Conservation (phyloP, 2,797 vertebrate species). For the Remorina albescens region DNA sequence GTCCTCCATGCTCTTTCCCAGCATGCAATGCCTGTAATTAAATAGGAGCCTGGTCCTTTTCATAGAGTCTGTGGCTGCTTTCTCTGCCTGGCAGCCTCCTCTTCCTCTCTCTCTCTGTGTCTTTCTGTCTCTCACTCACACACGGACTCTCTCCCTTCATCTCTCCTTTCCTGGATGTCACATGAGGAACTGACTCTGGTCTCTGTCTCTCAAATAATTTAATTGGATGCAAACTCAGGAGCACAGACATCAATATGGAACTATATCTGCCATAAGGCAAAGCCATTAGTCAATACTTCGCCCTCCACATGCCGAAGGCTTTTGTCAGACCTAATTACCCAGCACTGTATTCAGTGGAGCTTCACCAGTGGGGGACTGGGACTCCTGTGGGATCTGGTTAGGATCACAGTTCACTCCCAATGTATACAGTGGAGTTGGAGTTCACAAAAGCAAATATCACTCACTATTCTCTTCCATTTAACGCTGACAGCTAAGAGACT, state of each 20-base stretch:
- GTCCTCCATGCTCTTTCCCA: slow-evolving; percentile 73
- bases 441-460: slow-evolving; percentile 77
- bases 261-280: slow-evolving; percentile 83
- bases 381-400: slow-evolving; percentile 80
- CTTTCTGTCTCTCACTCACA: slow-evolving; percentile 57
- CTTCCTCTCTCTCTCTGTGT: slow-evolving; percentile 41
- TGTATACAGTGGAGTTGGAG: slow-evolving; percentile 74
- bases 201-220: slow-evolving; percentile 85
- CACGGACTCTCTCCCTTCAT: slow-evolving; percentile 27
- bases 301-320: slow-evolving; percentile 77
- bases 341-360: slow-evolving; percentile 79
- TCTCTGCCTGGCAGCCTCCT: slow-evolving; percentile 72
- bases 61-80: slow-evolving; percentile 72
- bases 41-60: slow-evolving; percentile 77
- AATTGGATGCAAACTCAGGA: slow-evolving; percentile 85
- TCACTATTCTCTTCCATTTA: slow-evolving; percentile 66
- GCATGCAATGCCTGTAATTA: slow-evolving; percentile 82
- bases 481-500: slow-evolving; percentile 68
- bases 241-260: slow-evolving; percentile 79
- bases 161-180: slow-evolving; percentile 72
- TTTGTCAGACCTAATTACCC: slow-evolving; percentile 85
- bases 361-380: slow-evolving; percentile 71
- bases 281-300: slow-evolving; percentile 83
- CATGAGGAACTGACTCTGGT: slow-evolving; percentile 81
- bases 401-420: slow-evolving; percentile 80